phyloP scores from a whole-genome alignment of 1,140 invertebrate species.

The Yoshiicerus persimilis region DNA sequence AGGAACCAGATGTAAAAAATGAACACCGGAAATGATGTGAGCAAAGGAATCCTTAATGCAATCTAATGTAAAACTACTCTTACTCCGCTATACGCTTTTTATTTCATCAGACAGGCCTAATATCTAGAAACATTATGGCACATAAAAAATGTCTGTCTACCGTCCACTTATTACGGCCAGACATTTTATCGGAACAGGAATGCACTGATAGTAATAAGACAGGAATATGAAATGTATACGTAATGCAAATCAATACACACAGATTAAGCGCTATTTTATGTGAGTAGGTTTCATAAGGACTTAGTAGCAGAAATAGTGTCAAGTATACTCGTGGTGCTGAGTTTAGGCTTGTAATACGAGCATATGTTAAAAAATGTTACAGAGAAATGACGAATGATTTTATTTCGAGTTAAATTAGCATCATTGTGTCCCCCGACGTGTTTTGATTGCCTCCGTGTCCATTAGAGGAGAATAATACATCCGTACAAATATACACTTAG shows the following conservation, averaged over 20 bases:
- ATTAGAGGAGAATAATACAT: not conserved
- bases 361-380: not conserved
- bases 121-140: no score
- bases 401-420: conserved; percentile 34
- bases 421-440: conserved; percentile 16
- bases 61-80: not conserved
- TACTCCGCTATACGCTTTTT: not conserved
- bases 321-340: no score
- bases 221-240: no score
- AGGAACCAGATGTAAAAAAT: not conserved
- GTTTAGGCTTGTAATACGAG: not conserved
- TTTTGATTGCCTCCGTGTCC: conserved; percentile 27
- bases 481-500: not conserved
- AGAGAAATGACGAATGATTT: conserved; percentile 10
- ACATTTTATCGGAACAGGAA: not conserved
- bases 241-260: no score
- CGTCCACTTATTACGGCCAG: no score
- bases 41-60: not conserved
- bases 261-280: no score
- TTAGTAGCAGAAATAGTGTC: no score
- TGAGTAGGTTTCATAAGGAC: no score
- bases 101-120: not conserved
- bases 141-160: no score
- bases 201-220: no score
- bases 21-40: conserved; percentile 7